These are phyloP conservation scores for Prunella himalayana DNA, from an alignment of 2,113 vertebrate species.

Conservation along the genomic window DNA sequence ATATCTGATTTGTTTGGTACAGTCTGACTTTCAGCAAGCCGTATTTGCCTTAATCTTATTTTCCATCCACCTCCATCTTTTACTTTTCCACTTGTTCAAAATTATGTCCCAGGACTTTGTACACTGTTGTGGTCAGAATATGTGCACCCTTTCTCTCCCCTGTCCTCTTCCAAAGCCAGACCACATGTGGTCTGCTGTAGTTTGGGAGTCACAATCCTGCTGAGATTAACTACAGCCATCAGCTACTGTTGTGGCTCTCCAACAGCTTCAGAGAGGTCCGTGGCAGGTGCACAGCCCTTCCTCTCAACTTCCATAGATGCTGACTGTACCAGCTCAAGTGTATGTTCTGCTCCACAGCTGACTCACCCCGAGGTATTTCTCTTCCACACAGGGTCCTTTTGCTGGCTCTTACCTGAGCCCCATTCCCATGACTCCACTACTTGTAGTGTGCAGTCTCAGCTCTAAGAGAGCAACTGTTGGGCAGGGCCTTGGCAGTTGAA, in stretches of 20 bases:
- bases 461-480: not conserved
- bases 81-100: not conserved
- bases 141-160: not conserved
- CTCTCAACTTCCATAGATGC: not conserved
- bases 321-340: not conserved
- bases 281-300: not conserved
- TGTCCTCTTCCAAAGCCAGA: not conserved
- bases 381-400: not conserved
- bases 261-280: not conserved
- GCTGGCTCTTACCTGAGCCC: not conserved
- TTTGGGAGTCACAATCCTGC: not conserved
- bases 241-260: not conserved
- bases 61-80: not conserved
- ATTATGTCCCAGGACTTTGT: not conserved
- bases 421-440: not conserved
- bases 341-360: not conserved
- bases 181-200: not conserved
- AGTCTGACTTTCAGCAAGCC: not conserved
- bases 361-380: not conserved
- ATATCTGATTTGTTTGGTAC: not conserved
- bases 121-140: not conserved
- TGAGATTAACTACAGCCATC: not conserved
- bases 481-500: not conserved
- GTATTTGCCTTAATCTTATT: not conserved
- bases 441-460: not conserved